Percentiles rank a stretch among this genome's conserved stretches.
phyloP scores from a whole-genome alignment of 2,113 vertebrate species.

The Bufo gargarizans region DNA sequence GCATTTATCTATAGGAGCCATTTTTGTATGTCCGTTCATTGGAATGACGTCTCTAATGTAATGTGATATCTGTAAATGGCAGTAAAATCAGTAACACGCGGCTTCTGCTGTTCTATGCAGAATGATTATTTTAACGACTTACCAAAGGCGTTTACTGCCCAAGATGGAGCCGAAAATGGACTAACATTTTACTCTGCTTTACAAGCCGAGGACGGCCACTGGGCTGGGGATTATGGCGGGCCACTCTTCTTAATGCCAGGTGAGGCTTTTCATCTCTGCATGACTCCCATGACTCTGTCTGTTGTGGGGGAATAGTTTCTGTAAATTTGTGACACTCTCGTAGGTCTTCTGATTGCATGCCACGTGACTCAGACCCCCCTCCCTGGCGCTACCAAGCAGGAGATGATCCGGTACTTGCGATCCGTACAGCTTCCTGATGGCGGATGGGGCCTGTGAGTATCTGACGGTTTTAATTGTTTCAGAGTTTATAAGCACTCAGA shows the following conservation, averaged over 20 bases:
- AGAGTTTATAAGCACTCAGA: too few species aligned
- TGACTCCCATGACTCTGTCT: not conserved
- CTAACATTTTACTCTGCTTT: constrained; percentile 84
- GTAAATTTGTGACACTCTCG: not conserved
- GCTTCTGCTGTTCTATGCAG: constrained; percentile 67
- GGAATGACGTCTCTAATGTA: too few species aligned
- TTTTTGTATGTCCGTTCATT: too few species aligned
- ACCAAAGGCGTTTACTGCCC: constrained; percentile 70
- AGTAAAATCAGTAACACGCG: not conserved
- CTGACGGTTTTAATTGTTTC: not conserved
- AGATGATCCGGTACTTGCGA: constrained; percentile 89
- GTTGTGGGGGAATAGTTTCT: not conserved
- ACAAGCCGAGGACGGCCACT: constrained; percentile 93
- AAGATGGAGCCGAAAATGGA: constrained; percentile 78
- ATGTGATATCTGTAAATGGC: too few species aligned
- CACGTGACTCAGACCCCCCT: constrained; percentile 79
- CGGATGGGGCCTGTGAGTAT: constrained; percentile 96
- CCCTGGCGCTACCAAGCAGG: constrained; percentile 76
- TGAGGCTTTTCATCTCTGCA: constrained; percentile 57
- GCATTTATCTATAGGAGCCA: too few species aligned
- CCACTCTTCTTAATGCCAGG: constrained; percentile 94
- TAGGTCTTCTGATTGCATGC: constrained; percentile 88
- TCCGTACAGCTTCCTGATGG: constrained; percentile 92
- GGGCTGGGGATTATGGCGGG: constrained; percentile 92
- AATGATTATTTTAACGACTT: constrained; percentile 64